Base-by-base conservation (phyloP, 2,888 invertebrate species). In the Sphinx pinastri region DNA sequence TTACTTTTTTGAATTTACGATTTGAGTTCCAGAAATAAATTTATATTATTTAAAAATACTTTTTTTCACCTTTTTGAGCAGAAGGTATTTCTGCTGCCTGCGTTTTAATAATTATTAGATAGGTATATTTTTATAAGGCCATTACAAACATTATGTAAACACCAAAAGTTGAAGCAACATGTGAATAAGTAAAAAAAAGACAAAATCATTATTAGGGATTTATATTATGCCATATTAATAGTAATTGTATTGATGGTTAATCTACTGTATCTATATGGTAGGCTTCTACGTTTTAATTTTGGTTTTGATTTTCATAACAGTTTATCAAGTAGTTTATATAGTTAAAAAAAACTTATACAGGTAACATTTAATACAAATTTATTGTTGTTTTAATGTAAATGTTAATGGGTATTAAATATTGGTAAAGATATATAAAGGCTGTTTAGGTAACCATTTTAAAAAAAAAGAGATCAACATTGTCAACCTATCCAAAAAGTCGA, bases 231-330 rank as follows among this genome's bases (percentile, higher is more conserved):
- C 14, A 63, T 47, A 73, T 73, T 73, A 72, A 75, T 71, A 71
- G 63, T 58, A 14, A 13, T 63, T 63, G 49, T 57, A 16, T 49
- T 31, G 38, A 31, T 19, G 12, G 19, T 19, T 63, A 63, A 49
- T 49, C 49, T 13, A 63, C 63, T 63, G 47, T 63, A 19, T 63
- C 63, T 13, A 49, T 47, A 49, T 63, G 63, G 63, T 63, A 49
- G 49, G 16, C 12, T 16, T 47, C 16, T 63, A 63, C 19, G 49
- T 19, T 63, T 63, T 47, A 63, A 63, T 63, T 49, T 63, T 47
- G 19, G 49, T 63, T 77, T 79, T 77, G 75, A 63, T 12, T 63
- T 12, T 63, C 47, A 47, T 63, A 16, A 13, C 12, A 13, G 14
- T 47, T 45, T 19, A 57, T 58, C 13, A n/a, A n/a, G n/a, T n/a